Conservation (phyloP, 2,888 invertebrate genomes). For the Myathropa florea region DNA sequence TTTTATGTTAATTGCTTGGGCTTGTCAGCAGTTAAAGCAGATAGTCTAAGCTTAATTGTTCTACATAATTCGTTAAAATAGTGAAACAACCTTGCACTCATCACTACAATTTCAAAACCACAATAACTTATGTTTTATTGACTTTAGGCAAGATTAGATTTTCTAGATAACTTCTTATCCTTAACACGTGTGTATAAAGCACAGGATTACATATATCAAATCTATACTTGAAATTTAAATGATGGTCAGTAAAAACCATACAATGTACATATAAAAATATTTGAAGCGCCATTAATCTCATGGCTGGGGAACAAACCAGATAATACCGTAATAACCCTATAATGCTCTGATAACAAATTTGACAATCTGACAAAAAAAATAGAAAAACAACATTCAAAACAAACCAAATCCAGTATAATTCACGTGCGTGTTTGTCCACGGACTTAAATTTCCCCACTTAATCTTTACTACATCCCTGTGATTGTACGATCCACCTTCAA, state of each 20-base stretch:
- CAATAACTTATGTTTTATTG: not conserved
- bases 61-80: not conserved
- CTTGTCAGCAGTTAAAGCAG: not conserved
- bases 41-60: not conserved
- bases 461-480: conserved; percentile 12
- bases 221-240: not conserved
- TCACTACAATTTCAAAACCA: not conserved
- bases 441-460: conserved; percentile 13
- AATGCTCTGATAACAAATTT: not conserved
- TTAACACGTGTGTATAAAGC: not conserved
- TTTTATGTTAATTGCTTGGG: not conserved
- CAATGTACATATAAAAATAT: not conserved
- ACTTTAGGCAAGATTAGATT: not conserved
- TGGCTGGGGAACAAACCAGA: not conserved
- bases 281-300: not conserved
- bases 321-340: not conserved
- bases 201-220: not conserved
- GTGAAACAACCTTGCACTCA: not conserved
- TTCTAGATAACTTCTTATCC: not conserved
- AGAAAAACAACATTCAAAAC: not conserved
- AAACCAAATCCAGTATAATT: not conserved
- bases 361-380: not conserved
- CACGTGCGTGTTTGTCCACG: conserved; percentile 36
- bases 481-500: not conserved
- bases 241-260: not conserved